phyloP scores from a whole-genome alignment of 2,888 invertebrate species.

The Lycaena phlaeas region DNA sequence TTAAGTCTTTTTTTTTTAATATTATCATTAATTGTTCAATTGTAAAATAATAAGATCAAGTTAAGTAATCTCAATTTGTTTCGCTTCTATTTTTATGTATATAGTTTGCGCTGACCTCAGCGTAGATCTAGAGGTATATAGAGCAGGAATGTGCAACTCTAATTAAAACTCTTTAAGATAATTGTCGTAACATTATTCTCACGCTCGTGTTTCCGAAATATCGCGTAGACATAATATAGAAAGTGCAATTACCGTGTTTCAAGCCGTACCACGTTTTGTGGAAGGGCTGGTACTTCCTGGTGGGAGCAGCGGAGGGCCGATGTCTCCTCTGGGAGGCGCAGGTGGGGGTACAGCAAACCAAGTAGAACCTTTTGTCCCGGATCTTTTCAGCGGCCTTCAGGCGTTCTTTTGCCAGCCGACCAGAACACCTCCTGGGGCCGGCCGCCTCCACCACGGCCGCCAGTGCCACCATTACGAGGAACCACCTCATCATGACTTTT shows the following conservation, averaged over 20 bases:
- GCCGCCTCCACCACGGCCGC: constrained; percentile 27
- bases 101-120: too few species aligned
- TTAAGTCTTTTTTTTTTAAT: too few species aligned
- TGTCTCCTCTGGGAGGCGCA: constrained; percentile 36
- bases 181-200: constrained; percentile 1
- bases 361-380: constrained; percentile 54
- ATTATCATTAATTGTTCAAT: too few species aligned
- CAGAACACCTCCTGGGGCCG: constrained; percentile 49
- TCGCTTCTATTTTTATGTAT: too few species aligned
- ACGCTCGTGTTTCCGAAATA: too few species aligned
- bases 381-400: constrained; percentile 63
- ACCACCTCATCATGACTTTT: constrained; percentile 38
- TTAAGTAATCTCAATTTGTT: too few species aligned
- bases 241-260: constrained; percentile 55
- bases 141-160: neutral
- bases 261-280: constrained; percentile 61
- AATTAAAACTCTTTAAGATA: too few species aligned
- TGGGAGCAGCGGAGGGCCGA: constrained; percentile 33
- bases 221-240: too few species aligned
- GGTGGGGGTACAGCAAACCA: constrained; percentile 46
- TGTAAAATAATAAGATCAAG: too few species aligned
- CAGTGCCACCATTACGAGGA: constrained; percentile 24
- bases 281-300: constrained; percentile 51
- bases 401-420: constrained; percentile 51
- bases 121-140: too few species aligned